Conservation (phyloP, 1,140 invertebrate genomes). For the Trichonephila clavipes region DNA sequence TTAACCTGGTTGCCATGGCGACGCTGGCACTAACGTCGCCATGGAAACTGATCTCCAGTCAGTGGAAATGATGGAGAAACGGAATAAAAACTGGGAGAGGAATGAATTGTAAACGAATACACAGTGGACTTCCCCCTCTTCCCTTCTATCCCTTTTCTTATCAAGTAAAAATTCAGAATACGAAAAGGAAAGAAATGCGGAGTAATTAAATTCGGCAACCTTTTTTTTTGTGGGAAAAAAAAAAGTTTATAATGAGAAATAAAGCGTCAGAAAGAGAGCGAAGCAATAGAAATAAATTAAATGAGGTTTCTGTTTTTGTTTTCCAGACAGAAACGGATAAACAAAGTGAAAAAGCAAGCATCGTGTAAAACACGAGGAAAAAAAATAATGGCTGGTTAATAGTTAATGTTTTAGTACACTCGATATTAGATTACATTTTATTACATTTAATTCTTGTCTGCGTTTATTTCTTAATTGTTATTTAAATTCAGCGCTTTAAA, state of each 20-base stretch:
- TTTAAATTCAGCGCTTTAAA: too few relatives aligned
- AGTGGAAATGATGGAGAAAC: background rate
- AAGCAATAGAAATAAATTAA: too few relatives aligned
- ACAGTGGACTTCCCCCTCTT: background rate
- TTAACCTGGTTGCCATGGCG: conserved; percentile 11
- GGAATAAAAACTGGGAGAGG: background rate
- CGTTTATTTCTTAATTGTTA: too few relatives aligned
- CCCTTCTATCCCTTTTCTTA: background rate
- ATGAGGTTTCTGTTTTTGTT: too few relatives aligned
- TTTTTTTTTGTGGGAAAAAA: background rate
- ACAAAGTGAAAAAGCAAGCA: too few relatives aligned
- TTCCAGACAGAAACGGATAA: too few relatives aligned
- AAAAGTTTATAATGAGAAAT: background rate
- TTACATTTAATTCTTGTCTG: too few relatives aligned
- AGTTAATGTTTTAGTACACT: too few relatives aligned
- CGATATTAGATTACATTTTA: too few relatives aligned
- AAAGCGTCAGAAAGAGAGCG: too few relatives aligned
- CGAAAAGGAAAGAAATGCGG: background rate
- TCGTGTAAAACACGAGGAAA: too few relatives aligned
- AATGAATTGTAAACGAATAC: conserved; percentile 5
- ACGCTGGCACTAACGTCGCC: conserved; percentile 26
- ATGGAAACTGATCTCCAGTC: background rate
- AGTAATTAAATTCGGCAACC: background rate
- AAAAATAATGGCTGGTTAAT: too few relatives aligned
- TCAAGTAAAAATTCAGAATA: background rate